Conservation (phyloP, 2,797 vertebrate genomes). For the Phataginus tricuspis region DNA sequence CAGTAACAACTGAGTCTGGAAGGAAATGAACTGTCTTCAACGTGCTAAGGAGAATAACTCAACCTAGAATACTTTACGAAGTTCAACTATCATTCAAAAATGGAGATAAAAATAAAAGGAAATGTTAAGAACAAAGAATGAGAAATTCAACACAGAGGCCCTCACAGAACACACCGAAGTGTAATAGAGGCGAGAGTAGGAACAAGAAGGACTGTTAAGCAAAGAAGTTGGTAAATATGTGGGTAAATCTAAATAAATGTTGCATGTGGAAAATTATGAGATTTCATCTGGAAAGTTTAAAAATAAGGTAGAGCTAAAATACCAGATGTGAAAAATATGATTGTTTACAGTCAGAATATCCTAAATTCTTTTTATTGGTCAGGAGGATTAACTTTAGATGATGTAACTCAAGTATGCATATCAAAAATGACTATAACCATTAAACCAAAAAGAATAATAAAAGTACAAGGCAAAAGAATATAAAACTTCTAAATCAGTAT, state of each 20-base stretch:
- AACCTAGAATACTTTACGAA: background rate
- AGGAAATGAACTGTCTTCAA: slow-evolving; percentile 31
- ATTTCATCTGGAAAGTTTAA: background rate
- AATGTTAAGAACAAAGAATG: background rate
- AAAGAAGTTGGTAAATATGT: background rate
- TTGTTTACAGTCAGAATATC: background rate
- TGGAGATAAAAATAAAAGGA: background rate
- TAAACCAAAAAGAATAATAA: background rate
- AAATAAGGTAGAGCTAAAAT: background rate
- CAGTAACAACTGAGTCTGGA: background rate
- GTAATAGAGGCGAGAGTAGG: background rate
- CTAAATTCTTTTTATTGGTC: background rate
- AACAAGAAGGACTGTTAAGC: background rate
- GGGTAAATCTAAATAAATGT: background rate
- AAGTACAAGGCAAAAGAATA: background rate
- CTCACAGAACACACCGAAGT: background rate
- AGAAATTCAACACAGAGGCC: background rate
- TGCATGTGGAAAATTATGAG: background rate
- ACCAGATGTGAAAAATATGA: background rate
- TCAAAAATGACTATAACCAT: background rate
- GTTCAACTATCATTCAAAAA: background rate
- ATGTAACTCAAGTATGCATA: background rate
- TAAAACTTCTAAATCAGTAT: background rate
- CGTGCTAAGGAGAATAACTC: background rate
- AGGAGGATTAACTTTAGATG: background rate